Percentiles rank a stretch among this genome's conserved stretches.
These are phyloP conservation scores for Argya squamiceps DNA, from an alignment of 2,797 vertebrate species.

Conservation along the genomic window DNA sequence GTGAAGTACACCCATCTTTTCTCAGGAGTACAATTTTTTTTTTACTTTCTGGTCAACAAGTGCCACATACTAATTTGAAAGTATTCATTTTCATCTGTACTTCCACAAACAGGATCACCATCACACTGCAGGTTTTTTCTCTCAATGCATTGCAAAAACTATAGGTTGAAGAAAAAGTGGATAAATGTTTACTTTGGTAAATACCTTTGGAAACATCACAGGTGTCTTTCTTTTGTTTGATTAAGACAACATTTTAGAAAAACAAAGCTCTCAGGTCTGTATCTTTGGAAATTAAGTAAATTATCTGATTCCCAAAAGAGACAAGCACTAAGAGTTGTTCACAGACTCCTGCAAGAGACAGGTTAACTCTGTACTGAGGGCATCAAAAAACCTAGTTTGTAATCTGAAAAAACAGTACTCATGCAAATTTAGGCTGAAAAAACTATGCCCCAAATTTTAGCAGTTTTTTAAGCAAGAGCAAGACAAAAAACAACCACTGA, in stretches of 20 bases:
- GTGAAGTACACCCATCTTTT: neutral
- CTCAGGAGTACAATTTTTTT: neutral
- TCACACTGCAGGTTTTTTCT: neutral
- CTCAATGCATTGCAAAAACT: neutral
- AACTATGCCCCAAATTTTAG: neutral
- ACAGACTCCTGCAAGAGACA: neutral
- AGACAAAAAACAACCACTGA: neutral
- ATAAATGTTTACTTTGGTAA: neutral
- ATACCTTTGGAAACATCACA: neutral
- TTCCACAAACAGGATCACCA: neutral
- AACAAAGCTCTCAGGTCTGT: neutral
- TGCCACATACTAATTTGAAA: neutral
- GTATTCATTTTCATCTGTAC: neutral
- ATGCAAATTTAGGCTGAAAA: neutral
- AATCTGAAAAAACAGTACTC: neutral
- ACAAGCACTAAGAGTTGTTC: neutral
- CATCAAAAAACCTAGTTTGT: neutral
- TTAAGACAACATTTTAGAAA: neutral
- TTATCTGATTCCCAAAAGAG: neutral
- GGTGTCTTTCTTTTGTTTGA: neutral
- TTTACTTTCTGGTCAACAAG: neutral
- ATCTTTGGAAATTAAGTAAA: neutral
- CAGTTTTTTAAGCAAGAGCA: neutral
- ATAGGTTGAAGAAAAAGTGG: neutral
- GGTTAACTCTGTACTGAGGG: neutral